Conservation (phyloP, 2,113 vertebrate genomes). For the Eubucco bourcierii region DNA sequence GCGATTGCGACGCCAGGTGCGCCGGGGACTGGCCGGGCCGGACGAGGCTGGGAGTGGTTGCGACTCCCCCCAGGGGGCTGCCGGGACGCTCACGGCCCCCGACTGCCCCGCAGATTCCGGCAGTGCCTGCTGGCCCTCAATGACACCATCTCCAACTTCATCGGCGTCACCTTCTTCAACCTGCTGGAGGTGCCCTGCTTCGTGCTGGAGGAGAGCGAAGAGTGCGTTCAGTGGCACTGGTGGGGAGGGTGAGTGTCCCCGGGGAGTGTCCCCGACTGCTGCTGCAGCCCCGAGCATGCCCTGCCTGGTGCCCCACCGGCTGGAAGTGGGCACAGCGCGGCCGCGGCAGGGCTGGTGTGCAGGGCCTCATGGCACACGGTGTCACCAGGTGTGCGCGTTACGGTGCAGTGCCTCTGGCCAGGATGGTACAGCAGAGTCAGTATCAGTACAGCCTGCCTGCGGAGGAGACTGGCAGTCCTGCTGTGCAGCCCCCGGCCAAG, state of each 20-base stretch:
- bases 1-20: slow-evolving; percentile 86
- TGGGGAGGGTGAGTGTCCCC: slow-evolving; percentile 69
- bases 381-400: slow-evolving; percentile 67
- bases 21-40: not conserved
- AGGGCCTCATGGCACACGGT: fast-evolving
- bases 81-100: not conserved
- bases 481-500: fast-evolving
- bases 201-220: slow-evolving; percentile 75
- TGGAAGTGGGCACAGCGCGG: not conserved
- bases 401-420: slow-evolving; percentile 47
- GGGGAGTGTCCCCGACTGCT: not conserved
- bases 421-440: slow-evolving; percentile 53
- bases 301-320: not conserved
- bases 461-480: fast-evolving
- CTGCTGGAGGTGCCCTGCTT: slow-evolving; percentile 88
- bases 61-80: too few species aligned
- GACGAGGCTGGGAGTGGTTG: too few species aligned
- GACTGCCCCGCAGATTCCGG: slow-evolving; percentile 75
- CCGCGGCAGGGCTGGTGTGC: not conserved
- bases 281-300: fast-evolving
- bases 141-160: slow-evolving; percentile 79
- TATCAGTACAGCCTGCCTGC: not conserved
- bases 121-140: slow-evolving; percentile 77
- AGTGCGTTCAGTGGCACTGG: slow-evolving; percentile 78
- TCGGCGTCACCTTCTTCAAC: slow-evolving; percentile 86